Evolutionary conservation across 2,888 invertebrate species (phyloP).

Genomic region (Cyaniris semiargus): DNA sequence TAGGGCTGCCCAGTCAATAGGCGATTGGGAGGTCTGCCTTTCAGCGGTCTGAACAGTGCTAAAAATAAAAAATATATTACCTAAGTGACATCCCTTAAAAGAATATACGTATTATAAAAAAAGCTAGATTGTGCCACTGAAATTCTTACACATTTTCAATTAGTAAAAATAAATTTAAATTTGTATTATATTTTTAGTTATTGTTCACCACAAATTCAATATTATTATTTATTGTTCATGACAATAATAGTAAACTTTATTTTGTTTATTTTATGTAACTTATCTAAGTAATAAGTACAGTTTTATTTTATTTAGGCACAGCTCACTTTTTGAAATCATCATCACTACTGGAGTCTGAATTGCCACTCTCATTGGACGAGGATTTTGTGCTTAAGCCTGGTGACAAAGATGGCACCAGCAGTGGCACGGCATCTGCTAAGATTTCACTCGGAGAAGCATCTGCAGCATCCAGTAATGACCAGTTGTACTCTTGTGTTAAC

Average conservation of each 20-base stretch:
- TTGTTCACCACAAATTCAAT: not conserved
- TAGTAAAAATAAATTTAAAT: no score
- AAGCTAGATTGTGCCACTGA: not conserved
- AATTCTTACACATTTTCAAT: not conserved
- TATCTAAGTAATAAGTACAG: not conserved
- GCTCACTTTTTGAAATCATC: slow-evolving; percentile 73
- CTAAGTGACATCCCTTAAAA: not conserved
- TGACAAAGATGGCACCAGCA: slow-evolving; percentile 65
- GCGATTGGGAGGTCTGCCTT: slow-evolving; percentile 64
- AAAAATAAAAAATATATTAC: slow-evolving; percentile 6
- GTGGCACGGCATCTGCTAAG: slow-evolving; percentile 70
- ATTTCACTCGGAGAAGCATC: slow-evolving; percentile 77
- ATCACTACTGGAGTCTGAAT: slow-evolving; percentile 73
- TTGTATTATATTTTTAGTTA: not conserved
- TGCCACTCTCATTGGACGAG: slow-evolving; percentile 64
- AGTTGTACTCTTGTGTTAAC: slow-evolving; percentile 65
- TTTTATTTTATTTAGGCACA: not conserved
- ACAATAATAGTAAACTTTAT: no score
- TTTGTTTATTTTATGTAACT: no score
- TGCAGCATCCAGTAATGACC: slow-evolving; percentile 68
- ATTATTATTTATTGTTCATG: not conserved
- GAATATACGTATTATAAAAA: no score
- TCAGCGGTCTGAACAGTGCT: slow-evolving; percentile 55
- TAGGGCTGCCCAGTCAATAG: slow-evolving; percentile 63
- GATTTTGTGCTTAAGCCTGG: slow-evolving; percentile 65